Base-by-base conservation (phyloP, 2,888 invertebrate species). In the Geotrupes spiniger region DNA sequence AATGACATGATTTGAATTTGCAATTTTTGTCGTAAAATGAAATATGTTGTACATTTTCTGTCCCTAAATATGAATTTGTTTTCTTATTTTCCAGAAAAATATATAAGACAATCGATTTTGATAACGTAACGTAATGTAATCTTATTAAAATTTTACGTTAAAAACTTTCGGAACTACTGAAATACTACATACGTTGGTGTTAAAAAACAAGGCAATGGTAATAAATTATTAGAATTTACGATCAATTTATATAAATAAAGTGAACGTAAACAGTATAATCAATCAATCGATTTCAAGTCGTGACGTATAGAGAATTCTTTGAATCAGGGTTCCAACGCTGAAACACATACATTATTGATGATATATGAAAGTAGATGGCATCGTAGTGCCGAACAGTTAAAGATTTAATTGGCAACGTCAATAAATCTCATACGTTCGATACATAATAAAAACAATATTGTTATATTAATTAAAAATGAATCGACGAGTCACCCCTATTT, bases 201-300 rank as follows among this genome's bases (percentile, higher is more conserved):
- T 4, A 42, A 42, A 44, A 44, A 27, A 27, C 11, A 27, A 37
- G 15, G 26, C 43, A 27, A 11, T 11, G 14, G 16, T 14, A 16
- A 44, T 44, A 44, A 44, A 44, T 44, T 44, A 44, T 44, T 44
- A 26, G 44, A 44, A 44, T 44, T 44, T 44, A 44, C 44, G 44
- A 37, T 37, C 44, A 44, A 51, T 46, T 46, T 46, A 51, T 51
- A 46, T 47, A 42, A 36, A 47, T 51, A 46, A 51, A 51, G 46
- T 47, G 46, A 48, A 52, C 49, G 52, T 42, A 52, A 52, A 49
- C 52, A 53, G 49, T 36, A 46, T 46, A 47, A 53, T 53, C 53
- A 53, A 53, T 53, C 53, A 53, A 49, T 53, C 53, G 47, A 53
- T 44, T 44, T 44, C 37, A 37, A 44, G 37, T 44, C 36, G 44